A percentile compares a stretch with the other conserved stretches of the same genome.
Evolutionary conservation across 2,113 vertebrate species (phyloP).

Genomic region (Hypanus sabinus): DNA sequence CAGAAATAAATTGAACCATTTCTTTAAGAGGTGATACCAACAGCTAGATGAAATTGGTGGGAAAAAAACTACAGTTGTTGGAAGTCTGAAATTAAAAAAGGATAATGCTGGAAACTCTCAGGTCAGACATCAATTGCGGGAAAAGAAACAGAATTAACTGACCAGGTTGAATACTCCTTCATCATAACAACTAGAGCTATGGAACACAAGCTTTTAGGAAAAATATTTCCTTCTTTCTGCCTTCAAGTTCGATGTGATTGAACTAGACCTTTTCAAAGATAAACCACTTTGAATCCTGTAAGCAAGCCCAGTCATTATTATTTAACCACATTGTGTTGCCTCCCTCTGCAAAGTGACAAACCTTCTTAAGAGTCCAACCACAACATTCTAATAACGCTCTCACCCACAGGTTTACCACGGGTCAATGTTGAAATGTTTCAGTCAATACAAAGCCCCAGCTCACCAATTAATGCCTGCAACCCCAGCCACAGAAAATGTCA

Average conservation of each 20-base stretch:
- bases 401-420: background rate
- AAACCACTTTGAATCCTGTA: no score
- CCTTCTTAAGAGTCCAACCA: background rate
- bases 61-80: no score
- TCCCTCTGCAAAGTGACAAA: background rate
- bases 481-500: background rate
- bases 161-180: no score
- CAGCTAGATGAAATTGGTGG: background rate
- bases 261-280: no score
- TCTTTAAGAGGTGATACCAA: background rate
- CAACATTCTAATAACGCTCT: background rate
- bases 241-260: no score
- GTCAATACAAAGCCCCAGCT: background rate
- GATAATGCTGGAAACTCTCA: no score
- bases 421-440: background rate
- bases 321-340: background rate
- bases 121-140: no score
- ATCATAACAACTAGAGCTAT: no score
- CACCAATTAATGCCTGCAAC: background rate
- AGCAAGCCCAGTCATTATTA: background rate
- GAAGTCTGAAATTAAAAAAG: no score
- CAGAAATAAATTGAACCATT: background rate
- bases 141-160: no score
- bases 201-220: no score
- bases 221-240: no score